Conservation (phyloP, 2,797 vertebrate genomes). For the Discoglossus pictus region DNA sequence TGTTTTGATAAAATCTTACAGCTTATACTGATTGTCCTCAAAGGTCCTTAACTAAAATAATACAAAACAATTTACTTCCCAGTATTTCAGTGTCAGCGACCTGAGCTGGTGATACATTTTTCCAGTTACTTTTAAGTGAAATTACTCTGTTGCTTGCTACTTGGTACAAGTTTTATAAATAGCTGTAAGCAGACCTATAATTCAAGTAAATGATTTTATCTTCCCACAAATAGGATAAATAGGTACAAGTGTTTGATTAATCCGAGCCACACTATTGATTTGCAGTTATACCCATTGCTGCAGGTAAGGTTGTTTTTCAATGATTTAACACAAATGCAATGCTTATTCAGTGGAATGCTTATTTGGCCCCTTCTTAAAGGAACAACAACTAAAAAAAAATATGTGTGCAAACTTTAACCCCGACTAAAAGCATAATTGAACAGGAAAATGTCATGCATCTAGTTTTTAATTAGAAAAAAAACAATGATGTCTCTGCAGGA, state of each 20-base stretch:
- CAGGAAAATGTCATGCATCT: too few relatives aligned
- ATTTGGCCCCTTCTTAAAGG: not conserved
- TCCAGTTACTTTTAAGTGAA: too few relatives aligned
- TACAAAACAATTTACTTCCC: too few relatives aligned
- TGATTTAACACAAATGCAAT: not conserved
- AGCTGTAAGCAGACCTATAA: constrained; percentile 1
- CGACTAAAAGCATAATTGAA: too few relatives aligned
- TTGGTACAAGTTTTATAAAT: not conserved
- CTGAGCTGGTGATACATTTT: too few relatives aligned
- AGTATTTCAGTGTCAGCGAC: too few relatives aligned
- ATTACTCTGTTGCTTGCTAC: not conserved
- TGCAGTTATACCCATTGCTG: not conserved
- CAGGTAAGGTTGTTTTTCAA: not conserved
- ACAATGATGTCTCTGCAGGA: too few relatives aligned
- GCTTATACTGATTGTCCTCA: constrained; percentile 11
- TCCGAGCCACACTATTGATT: constrained; percentile 4
- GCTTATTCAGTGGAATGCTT: not conserved
- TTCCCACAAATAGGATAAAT: not conserved
- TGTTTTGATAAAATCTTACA: constrained; percentile 35
- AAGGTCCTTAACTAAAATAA: not conserved
- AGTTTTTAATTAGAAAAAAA: too few relatives aligned
- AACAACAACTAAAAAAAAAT: too few relatives aligned
- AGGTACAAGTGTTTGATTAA: constrained; percentile 4
- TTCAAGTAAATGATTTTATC: constrained; percentile 6
- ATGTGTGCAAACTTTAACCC: too few relatives aligned